Percentiles rank a stretch among this genome's conserved stretches.
Conservation (phyloP, 2,797 vertebrate species). For the Falco naumanni region DNA sequence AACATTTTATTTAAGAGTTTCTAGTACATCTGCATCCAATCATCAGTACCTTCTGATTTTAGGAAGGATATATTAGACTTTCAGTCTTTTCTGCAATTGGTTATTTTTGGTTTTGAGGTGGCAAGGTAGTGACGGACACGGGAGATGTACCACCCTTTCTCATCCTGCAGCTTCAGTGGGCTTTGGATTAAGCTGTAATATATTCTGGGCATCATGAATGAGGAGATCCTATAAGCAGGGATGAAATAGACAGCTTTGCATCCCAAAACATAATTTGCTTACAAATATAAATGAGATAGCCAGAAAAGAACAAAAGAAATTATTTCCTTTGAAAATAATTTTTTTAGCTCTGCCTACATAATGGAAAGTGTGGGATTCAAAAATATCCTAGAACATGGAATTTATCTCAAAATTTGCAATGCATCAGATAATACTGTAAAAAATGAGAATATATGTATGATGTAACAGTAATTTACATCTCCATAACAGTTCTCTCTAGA, state of each 20-base stretch:
- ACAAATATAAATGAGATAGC: conserved; percentile 18
- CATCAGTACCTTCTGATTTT: neutral
- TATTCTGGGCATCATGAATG: neutral
- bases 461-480: conserved; percentile 17
- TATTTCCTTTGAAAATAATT: neutral
- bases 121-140: neutral
- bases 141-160: neutral
- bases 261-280: neutral
- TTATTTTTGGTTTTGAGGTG: neutral
- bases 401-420: neutral
- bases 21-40: neutral
- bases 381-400: neutral
- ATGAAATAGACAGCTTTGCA: neutral
- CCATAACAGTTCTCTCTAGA: neutral
- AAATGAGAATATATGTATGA: neutral
- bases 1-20: neutral
- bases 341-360: neutral
- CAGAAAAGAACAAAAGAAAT: neutral
- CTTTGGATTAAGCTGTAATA: neutral
- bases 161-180: neutral
- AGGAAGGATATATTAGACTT: neutral
- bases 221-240: neutral
- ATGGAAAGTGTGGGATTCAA: neutral
- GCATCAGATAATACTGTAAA: neutral
- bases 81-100: neutral